phyloP scores from a whole-genome alignment of 2,113 vertebrate species.

The Rhombomys opimus region DNA sequence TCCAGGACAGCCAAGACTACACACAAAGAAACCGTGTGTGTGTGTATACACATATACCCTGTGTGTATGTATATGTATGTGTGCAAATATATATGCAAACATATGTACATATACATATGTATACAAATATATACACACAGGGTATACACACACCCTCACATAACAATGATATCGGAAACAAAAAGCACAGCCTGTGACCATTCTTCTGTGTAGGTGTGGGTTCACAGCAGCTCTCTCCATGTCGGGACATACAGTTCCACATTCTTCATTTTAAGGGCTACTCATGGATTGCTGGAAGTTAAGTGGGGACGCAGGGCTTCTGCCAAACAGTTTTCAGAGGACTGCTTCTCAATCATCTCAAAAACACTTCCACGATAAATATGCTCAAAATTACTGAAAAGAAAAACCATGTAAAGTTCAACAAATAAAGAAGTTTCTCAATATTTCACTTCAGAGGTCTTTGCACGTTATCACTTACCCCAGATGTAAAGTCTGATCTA shows the following conservation, averaged over 20 bases:
- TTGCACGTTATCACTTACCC: conserved; percentile 91
- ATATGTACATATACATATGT: too few relatives aligned
- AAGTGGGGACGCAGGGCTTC: conserved; percentile 55
- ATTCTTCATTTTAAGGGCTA: background rate
- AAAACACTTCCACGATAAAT: conserved; percentile 85
- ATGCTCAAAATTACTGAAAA: conserved; percentile 87
- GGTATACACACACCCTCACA: too few relatives aligned
- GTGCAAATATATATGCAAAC: too few relatives aligned
- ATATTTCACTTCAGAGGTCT: conserved; percentile 86
- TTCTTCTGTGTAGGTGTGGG: background rate
- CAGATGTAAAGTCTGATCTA: conserved; percentile 88
- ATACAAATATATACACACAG: too few relatives aligned
- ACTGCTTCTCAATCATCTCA: conserved; percentile 59
- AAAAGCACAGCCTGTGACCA: background rate
- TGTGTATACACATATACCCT: too few relatives aligned
- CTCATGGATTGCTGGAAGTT: background rate
- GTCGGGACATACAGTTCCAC: background rate
- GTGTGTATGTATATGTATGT: too few relatives aligned
- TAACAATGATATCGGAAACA: background rate
- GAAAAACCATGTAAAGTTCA: conserved; percentile 82
- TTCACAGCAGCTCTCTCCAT: background rate
- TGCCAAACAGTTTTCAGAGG: conserved; percentile 2
- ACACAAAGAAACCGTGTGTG: too few relatives aligned
- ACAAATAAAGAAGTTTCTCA: conserved; percentile 85
- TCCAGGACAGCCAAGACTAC: too few relatives aligned